Evolutionary conservation across 1,140 invertebrate species (phyloP).

Genomic region (Caenorhabditis latens): DNA sequence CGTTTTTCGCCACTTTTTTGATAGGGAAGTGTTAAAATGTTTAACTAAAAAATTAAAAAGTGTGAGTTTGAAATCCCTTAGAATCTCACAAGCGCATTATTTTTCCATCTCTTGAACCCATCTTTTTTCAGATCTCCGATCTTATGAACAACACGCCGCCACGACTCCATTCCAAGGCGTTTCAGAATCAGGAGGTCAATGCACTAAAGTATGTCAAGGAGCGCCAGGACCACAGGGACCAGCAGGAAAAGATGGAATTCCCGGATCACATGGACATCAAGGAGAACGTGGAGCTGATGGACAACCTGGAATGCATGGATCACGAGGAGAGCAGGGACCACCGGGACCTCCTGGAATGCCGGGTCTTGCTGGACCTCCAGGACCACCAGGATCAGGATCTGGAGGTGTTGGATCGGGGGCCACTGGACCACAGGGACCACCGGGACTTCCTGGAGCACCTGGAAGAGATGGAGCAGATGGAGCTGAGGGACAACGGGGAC

Average conservation of each 20-base stretch:
- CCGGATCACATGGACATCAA: slow-evolving; percentile 61
- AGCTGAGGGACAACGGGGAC: slow-evolving; percentile 62
- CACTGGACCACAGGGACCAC: slow-evolving; percentile 60
- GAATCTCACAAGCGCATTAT: not conserved
- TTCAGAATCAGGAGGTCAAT: not conserved
- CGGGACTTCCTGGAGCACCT: slow-evolving; percentile 59
- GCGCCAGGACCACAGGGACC: slow-evolving; percentile 67
- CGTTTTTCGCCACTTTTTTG: too few species aligned
- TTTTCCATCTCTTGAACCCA: too few species aligned
- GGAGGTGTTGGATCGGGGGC: slow-evolving; percentile 62
- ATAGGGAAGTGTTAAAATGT: too few species aligned
- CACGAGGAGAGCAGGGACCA: slow-evolving; percentile 55
- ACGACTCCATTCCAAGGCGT: slow-evolving; percentile 57
- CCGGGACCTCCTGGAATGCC: slow-evolving; percentile 57
- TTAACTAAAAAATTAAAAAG: not conserved
- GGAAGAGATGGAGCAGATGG: slow-evolving; percentile 36
- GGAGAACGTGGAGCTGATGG: slow-evolving; percentile 51
- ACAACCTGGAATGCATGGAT: slow-evolving; percentile 59
- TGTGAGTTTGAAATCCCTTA: slow-evolving; percentile 4
- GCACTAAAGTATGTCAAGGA: slow-evolving; percentile 62
- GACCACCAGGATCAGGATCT: slow-evolving; percentile 14
- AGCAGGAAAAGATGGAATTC: slow-evolving; percentile 62
- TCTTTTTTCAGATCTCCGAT: slow-evolving; percentile 2
- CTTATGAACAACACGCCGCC: slow-evolving; percentile 33
- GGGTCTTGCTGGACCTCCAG: slow-evolving; percentile 6